phyloP scores from a whole-genome alignment of 1,140 invertebrate species.

The Schlechtendalia chinensis region DNA sequence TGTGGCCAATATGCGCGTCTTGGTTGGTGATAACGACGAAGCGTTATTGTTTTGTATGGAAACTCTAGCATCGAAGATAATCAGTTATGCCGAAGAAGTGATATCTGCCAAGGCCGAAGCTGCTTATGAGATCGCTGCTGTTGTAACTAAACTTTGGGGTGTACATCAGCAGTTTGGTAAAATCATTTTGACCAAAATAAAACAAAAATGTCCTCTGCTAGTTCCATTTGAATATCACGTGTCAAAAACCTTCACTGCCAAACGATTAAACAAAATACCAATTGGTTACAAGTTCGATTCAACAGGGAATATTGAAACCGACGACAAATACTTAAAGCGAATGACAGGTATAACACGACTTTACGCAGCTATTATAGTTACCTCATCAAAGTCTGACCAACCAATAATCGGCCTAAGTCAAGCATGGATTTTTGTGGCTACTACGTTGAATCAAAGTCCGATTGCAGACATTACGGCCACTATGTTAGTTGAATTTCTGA shows the following conservation, averaged over 20 bases:
- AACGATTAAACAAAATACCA: neutral
- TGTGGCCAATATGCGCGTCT: conserved; percentile 11
- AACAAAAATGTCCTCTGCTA: conserved; percentile 32
- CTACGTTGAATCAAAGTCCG: conserved; percentile 40
- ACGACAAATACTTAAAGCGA: conserved; percentile 16
- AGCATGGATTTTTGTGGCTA: conserved; percentile 32
- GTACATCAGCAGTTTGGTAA: conserved; percentile 26
- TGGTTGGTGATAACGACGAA: neutral
- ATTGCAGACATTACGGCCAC: conserved; percentile 31
- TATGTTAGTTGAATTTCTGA: conserved; percentile 33
- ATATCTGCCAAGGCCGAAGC: conserved; percentile 42
- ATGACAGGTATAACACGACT: conserved; percentile 28
- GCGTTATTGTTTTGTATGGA: conserved; percentile 26
- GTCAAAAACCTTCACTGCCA: neutral
- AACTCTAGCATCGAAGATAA: conserved; percentile 6
- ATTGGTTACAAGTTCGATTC: conserved; percentile 37
- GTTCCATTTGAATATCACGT: conserved; percentile 7
- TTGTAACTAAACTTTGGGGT: conserved; percentile 55
- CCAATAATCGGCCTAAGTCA: conserved; percentile 15
- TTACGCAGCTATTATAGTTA: conserved; percentile 16
- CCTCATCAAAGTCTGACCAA: neutral
- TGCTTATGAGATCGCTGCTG: conserved; percentile 54
- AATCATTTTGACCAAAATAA: conserved; percentile 11
- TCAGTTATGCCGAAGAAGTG: conserved; percentile 32
- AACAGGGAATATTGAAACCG: conserved; percentile 6